Base-by-base conservation (phyloP, 2,113 vertebrate genomes). In the Phalacrocorax brasilianus region DNA sequence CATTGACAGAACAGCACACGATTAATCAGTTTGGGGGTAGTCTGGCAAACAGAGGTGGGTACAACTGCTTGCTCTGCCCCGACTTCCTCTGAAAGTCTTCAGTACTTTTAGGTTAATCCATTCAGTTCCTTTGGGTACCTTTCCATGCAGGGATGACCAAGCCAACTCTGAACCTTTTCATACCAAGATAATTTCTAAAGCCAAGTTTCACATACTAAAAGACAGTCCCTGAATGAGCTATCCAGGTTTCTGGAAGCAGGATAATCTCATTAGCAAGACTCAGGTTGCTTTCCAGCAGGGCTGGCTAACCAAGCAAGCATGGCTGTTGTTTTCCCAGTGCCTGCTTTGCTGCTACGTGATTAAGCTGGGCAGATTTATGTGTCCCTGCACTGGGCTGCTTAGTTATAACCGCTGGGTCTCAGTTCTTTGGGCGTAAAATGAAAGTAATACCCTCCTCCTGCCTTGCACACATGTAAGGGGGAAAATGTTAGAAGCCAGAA, bases 401-500 rank as follows among this genome's bases (percentile, higher is more conserved):
- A 74, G 17, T 74, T 92, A n/a, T 22, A 71, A 70, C 33, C 17
- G 35, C 30, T n/a, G 40, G 40, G 14, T 75, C 30, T 91, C 32
- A 53, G 66, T 40, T 77, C 45, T 55, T 71, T 33, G 40, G 20
- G 49, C 38, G 53, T 85, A 81, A 77, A 91, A 86, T 1, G 24
- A 84, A 88, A 92, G 55, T 30, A 63, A 66, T 26, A 92, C 62
- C 45, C 77, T 67, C 74, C 49, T 94, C 61, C 80, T 82, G 56
- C 66, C 70, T 53, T 23, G 52, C 67, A 89, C 16, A 35, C 40
- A 45, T 7, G 15, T 49, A 44, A 68, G 84, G 35, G 33, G 49
- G 40, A 92, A 96, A 92, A 93, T 12, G 23, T 83, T 65, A 89
- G 45, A 93, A 89, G 68, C 63, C 47, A 56, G 61, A 93, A 55